Evolutionary conservation across 2,113 vertebrate genomes (phyloP).

Genomic region (Verasper variegatus): DNA sequence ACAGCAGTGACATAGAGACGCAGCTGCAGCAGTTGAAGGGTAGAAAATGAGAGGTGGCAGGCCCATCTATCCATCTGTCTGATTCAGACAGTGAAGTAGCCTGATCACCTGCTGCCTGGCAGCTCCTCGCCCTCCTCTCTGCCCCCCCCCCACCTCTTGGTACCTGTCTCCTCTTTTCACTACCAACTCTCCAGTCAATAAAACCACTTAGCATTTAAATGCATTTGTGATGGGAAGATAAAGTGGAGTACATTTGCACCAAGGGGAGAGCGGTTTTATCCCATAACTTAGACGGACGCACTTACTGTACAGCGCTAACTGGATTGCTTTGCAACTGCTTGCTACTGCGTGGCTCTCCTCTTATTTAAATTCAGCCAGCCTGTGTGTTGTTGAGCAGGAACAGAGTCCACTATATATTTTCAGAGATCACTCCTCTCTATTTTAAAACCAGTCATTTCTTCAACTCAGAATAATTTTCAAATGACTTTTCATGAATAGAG

Average conservation of each 20-base stretch:
- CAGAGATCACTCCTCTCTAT: slow-evolving; percentile 50
- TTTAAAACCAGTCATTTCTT: slow-evolving; percentile 44
- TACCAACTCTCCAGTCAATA: slow-evolving; percentile 73
- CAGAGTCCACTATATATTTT: slow-evolving; percentile 63
- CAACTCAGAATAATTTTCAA: slow-evolving; percentile 54
- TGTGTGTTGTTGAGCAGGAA: slow-evolving; percentile 45
- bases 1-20: slow-evolving; percentile 32
- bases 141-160: slow-evolving; percentile 19
- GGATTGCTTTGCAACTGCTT: slow-evolving; percentile 76
- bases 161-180: slow-evolving; percentile 66
- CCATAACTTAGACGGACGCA: slow-evolving; percentile 65
- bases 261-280: slow-evolving; percentile 62
- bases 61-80: slow-evolving; percentile 51
- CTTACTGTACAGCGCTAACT: slow-evolving; percentile 68
- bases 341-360: slow-evolving; percentile 30
- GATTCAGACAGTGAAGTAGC: slow-evolving; percentile 53
- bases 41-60: slow-evolving; percentile 64
- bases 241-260: slow-evolving; percentile 73
- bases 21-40: slow-evolving; percentile 41
- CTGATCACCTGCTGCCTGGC: slow-evolving; percentile 57
- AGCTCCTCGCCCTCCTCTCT: slow-evolving; percentile 33
- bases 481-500: slow-evolving; percentile 36
- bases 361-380: slow-evolving; percentile 68
- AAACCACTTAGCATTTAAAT: slow-evolving; percentile 81
- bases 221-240: slow-evolving; percentile 77